Percentiles rank a stretch among this genome's conserved stretches.
These are phyloP conservation scores for Heliopora coerulea DNA, from an alignment of 92 coral and sea anemone species.

Conservation along the genomic window DNA sequence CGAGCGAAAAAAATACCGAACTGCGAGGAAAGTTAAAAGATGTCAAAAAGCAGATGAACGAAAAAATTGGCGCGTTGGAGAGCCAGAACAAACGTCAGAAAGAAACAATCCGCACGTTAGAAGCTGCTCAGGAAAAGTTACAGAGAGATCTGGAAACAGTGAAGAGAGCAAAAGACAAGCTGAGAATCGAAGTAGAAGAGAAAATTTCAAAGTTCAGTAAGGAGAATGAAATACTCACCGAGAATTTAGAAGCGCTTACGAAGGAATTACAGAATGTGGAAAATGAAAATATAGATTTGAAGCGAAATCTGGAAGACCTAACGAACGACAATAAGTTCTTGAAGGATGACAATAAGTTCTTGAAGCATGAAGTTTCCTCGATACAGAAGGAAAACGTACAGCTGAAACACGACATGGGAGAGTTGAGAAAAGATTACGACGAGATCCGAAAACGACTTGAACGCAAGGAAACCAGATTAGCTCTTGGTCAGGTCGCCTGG, in stretches of 20 bases:
- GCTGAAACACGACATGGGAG: slow-evolving; percentile 13
- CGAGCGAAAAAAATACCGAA: slow-evolving; percentile 8
- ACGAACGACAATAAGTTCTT: slow-evolving; percentile 3
- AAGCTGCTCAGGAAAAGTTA: slow-evolving; percentile 11
- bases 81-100: background rate
- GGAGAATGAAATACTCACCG: slow-evolving; percentile 67
- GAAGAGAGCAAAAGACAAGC: slow-evolving; percentile 24
- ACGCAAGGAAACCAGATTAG: slow-evolving; percentile 18
- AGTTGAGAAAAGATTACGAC: background rate
- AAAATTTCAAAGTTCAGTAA: slow-evolving; percentile 48
- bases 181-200: slow-evolving; percentile 42
- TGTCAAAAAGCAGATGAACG: slow-evolving; percentile 12
- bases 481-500: slow-evolving; percentile 37
- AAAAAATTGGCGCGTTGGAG: background rate
- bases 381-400: slow-evolving; percentile 10
- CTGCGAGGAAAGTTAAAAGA: slow-evolving; percentile 13
- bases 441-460: background rate
- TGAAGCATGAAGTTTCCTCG: slow-evolving; percentile 5
- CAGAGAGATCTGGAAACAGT: slow-evolving; percentile 32
- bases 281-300: slow-evolving; percentile 24
- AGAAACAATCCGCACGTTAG: slow-evolving; percentile 23
- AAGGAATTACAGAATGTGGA: slow-evolving; percentile 26
- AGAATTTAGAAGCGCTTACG: slow-evolving; percentile 75
- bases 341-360: slow-evolving; percentile 6
- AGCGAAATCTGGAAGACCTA: slow-evolving; percentile 21